Evolutionary conservation across 2,888 invertebrate species (phyloP).

Genomic region (Rhimphoctona megacephalus): DNA sequence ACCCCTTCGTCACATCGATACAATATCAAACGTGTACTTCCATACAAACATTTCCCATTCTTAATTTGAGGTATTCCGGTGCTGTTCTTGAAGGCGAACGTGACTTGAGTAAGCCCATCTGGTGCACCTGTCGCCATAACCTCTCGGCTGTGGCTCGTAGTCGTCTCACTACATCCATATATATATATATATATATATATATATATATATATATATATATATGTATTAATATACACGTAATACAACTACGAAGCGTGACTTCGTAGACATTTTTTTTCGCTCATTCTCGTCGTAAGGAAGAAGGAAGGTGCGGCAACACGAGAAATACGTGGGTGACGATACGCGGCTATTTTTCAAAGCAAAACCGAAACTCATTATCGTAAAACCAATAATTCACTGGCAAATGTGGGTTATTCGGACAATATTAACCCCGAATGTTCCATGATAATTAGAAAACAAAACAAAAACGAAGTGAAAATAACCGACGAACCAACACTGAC

Average conservation of each 20-base stretch:
- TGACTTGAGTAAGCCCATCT: slow-evolving; percentile 58
- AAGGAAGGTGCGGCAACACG: neutral
- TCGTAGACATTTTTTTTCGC: slow-evolving; percentile 38
- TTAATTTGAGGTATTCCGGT: slow-evolving; percentile 40
- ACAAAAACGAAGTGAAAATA: neutral
- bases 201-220: no score
- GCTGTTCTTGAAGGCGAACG: slow-evolving; percentile 39
- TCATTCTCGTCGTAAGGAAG: neutral
- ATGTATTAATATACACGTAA: slow-evolving; percentile 7
- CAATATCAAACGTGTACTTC: neutral
- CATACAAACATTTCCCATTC: slow-evolving; percentile 23
- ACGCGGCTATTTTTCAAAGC: slow-evolving; percentile 16
- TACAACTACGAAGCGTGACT: slow-evolving; percentile 37
- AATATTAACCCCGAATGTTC: neutral
- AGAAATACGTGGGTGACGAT: slow-evolving; percentile 35
- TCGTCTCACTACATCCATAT: neutral
- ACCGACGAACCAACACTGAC: neutral
- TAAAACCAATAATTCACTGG: slow-evolving; percentile 29
- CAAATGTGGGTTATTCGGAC: slow-evolving; percentile 6
- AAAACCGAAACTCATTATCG: slow-evolving; percentile 24
- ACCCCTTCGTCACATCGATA: neutral
- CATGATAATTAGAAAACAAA: neutral
- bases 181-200: neutral
- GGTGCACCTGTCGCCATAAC: slow-evolving; percentile 61
- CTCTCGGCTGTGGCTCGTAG: slow-evolving; percentile 3